A percentile compares a stretch with the other conserved stretches of the same genome.
phyloP scores from a whole-genome alignment of 2,113 vertebrate species.

The Mormoops blainvillei region DNA sequence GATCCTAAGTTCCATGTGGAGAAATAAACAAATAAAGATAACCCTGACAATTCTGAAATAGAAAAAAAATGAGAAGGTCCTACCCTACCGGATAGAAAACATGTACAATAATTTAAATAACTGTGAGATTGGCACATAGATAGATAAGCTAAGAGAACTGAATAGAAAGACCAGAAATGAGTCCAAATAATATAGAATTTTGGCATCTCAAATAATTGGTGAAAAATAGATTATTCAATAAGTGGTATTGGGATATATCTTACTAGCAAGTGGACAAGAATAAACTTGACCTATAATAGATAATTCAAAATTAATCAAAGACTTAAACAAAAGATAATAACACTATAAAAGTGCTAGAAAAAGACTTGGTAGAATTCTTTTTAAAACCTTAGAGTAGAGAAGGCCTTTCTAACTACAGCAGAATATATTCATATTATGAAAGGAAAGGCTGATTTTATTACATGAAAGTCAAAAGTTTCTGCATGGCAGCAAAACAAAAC shows the following conservation, averaged over 20 bases:
- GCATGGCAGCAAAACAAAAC: background rate
- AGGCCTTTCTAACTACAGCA: background rate
- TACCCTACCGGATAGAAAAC: background rate
- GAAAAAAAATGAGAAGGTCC: background rate
- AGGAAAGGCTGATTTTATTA: background rate
- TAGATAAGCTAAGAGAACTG: background rate
- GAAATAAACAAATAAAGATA: background rate
- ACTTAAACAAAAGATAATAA: slow-evolving; percentile 1
- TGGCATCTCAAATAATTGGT: background rate
- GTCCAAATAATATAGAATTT: background rate
- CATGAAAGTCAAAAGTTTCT: background rate
- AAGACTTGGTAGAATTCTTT: background rate
- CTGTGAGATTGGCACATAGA: background rate
- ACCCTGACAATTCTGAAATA: background rate
- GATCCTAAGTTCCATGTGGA: background rate
- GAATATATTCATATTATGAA: background rate
- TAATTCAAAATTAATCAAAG: background rate
- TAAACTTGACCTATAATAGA: background rate
- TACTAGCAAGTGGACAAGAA: background rate
- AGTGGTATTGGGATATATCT: background rate
- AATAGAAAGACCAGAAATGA: background rate
- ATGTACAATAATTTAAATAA: background rate
- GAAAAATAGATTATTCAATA: background rate
- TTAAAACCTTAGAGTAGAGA: background rate
- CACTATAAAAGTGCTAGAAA: background rate